A percentile compares a stretch with the other conserved stretches of the same genome.
phyloP scores from a whole-genome alignment of 2,113 vertebrate genomes.

The Oreochromis aureus region DNA sequence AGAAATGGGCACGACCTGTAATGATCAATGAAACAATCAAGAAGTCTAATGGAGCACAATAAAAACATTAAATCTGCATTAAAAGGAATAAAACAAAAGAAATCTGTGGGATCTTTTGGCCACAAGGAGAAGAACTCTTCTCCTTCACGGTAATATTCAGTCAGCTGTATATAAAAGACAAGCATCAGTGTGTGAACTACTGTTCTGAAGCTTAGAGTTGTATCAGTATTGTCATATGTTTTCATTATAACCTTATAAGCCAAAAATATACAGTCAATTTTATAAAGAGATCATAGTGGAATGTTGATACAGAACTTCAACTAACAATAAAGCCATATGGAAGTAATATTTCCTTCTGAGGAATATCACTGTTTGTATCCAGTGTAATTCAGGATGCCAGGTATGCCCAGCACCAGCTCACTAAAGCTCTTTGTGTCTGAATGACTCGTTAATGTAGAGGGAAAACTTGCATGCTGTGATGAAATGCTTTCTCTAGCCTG shows the following conservation, averaged over 20 bases:
- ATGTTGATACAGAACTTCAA: background rate
- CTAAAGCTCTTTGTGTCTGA: background rate
- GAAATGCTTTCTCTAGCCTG: slow-evolving; percentile 27
- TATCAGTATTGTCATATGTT: background rate
- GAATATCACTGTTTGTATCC: background rate
- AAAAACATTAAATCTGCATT: background rate
- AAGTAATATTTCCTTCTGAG: background rate
- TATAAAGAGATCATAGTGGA: background rate
- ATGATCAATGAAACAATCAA: background rate
- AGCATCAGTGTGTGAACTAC: background rate
- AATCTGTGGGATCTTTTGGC: background rate
- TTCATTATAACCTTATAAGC: background rate
- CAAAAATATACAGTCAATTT: background rate
- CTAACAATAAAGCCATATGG: background rate
- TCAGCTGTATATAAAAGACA: background rate
- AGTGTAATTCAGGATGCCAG: background rate
- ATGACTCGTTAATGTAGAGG: background rate
- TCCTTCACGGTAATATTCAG: background rate
- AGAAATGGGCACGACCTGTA: background rate
- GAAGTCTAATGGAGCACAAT: background rate
- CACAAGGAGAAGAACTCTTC: background rate
- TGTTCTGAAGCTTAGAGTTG: background rate
- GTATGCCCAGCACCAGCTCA: background rate
- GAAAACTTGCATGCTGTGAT: background rate
- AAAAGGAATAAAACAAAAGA: background rate